Percentiles rank a stretch among this genome's conserved stretches.
phyloP scores from a whole-genome alignment of 2,113 vertebrate genomes.

The Oreochromis spilurus region DNA sequence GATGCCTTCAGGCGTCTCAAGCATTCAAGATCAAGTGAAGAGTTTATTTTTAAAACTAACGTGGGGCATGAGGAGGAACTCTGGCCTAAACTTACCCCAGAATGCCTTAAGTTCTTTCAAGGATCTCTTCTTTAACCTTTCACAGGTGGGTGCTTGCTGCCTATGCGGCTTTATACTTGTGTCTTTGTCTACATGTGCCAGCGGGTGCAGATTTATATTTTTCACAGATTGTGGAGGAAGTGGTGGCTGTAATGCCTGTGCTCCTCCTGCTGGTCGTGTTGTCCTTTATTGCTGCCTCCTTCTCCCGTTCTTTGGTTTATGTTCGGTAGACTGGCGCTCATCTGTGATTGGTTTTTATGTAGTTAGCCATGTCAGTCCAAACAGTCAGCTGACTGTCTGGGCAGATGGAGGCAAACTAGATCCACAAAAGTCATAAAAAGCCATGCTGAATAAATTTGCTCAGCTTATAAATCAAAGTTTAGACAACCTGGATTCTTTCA shows the following conservation, averaged over 20 bases:
- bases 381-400: not conserved
- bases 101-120: not conserved
- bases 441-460: not conserved
- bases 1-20: not conserved
- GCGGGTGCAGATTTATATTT: not conserved
- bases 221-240: not conserved
- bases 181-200: constrained; percentile 4
- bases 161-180: not conserved
- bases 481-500: not conserved
- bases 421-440: not conserved
- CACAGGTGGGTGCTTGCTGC: not conserved
- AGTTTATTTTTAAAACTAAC: not conserved
- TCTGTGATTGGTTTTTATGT: not conserved
- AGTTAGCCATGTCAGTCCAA: not conserved
- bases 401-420: not conserved
- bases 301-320: not conserved
- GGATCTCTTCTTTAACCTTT: constrained; percentile 7
- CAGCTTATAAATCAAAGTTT: not conserved
- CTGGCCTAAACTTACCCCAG: not conserved
- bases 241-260: not conserved
- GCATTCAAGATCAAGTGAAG: constrained; percentile 6
- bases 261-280: constrained; percentile 27
- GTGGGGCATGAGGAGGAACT: not conserved
- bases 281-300: constrained; percentile 1
- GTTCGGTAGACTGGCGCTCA: not conserved